Conservation (phyloP, 2,113 vertebrate genomes). For the Nothoprocta perdicaria region DNA sequence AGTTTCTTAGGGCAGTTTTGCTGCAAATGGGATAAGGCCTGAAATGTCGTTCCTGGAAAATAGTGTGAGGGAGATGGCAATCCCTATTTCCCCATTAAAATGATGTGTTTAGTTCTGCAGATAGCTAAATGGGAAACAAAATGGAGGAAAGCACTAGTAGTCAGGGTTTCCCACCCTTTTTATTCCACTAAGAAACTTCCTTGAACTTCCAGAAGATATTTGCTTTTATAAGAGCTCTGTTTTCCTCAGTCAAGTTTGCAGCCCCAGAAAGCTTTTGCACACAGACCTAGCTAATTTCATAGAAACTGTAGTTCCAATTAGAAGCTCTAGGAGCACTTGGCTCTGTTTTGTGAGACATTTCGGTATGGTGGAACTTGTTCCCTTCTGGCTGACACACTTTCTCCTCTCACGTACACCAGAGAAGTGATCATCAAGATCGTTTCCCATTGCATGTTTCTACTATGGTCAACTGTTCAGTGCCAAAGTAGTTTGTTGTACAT, state of each 20-base stretch:
- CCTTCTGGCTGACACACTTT: background rate
- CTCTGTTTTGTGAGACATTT: background rate
- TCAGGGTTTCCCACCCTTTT: background rate
- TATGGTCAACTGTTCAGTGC: background rate
- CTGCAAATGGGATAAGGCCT: background rate
- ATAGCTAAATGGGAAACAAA: background rate
- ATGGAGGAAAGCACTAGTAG: background rate
- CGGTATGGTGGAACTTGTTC: background rate
- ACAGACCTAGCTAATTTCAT: background rate
- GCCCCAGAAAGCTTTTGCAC: background rate
- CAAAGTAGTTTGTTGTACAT: background rate
- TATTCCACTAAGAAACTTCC: background rate
- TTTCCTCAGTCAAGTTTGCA: background rate
- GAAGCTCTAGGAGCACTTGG: background rate
- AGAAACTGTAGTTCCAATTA: background rate
- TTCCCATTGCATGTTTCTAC: background rate
- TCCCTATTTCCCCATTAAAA: rapidly evolving
- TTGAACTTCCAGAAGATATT: background rate
- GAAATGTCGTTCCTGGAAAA: background rate
- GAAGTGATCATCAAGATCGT: background rate
- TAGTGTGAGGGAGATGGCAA: background rate
- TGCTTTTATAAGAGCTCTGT: background rate
- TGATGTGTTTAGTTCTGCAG: background rate
- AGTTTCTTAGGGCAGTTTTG: background rate
- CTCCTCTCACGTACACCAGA: background rate